Percentiles rank a stretch among this genome's conserved stretches.
Evolutionary conservation across 2,797 vertebrate species (phyloP).

Genomic region (Gadopsis marmoratus): DNA sequence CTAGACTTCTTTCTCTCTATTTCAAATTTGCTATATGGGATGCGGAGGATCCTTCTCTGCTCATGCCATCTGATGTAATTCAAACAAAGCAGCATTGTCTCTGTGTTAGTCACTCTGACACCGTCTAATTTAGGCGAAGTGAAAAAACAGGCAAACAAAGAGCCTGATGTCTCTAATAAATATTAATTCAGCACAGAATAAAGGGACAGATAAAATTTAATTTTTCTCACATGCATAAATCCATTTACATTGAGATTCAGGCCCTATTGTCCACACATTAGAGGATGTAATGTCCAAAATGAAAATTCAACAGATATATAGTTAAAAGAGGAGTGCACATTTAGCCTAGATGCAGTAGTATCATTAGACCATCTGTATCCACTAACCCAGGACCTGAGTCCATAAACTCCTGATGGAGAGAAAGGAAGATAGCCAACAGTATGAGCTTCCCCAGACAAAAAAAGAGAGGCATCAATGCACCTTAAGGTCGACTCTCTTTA

Average conservation of each 20-base stretch:
- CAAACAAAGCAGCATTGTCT: slow-evolving; percentile 65
- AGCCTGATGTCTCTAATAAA: slow-evolving; percentile 61
- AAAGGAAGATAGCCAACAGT: not conserved
- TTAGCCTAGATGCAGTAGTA: not conserved
- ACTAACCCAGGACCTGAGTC: not conserved
- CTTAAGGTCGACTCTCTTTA: slow-evolving; percentile 31
- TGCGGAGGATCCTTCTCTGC: slow-evolving; percentile 34
- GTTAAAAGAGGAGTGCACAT: slow-evolving; percentile 8
- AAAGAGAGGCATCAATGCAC: slow-evolving; percentile 16
- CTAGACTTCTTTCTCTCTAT: not conserved
- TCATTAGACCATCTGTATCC: not conserved
- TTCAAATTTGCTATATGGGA: slow-evolving; percentile 8
- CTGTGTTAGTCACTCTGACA: slow-evolving; percentile 63
- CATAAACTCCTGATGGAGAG: slow-evolving; percentile 18
- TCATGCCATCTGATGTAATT: slow-evolving; percentile 45
- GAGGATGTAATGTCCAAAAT: slow-evolving; percentile 9
- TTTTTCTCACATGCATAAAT: slow-evolving; percentile 50
- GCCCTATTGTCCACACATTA: slow-evolving; percentile 28
- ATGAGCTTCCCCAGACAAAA: slow-evolving; percentile 14
- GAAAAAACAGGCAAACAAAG: slow-evolving; percentile 59
- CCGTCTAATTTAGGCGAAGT: slow-evolving; percentile 59
- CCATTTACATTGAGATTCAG: slow-evolving; percentile 48
- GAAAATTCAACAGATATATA: slow-evolving; percentile 16
- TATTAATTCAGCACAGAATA: slow-evolving; percentile 62
- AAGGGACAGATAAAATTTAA: slow-evolving; percentile 41